Evolutionary conservation across 2,113 vertebrate species (phyloP).

Genomic region (Fregetta grallaria): DNA sequence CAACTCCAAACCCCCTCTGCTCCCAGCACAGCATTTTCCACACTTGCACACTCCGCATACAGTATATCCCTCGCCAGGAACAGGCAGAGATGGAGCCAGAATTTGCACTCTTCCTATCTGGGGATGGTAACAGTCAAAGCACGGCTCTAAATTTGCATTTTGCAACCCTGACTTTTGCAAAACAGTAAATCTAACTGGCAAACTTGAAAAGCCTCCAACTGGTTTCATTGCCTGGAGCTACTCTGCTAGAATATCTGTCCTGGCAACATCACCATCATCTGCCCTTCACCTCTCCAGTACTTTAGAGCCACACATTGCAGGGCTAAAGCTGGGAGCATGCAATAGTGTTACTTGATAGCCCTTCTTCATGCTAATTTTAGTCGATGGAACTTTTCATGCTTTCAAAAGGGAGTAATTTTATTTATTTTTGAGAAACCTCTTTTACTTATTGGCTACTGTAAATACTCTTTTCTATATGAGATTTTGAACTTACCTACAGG

Average conservation of each 20-base stretch:
- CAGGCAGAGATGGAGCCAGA: background rate
- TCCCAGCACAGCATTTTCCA: background rate
- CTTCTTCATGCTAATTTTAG: slow-evolving; percentile 20
- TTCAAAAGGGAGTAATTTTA: background rate
- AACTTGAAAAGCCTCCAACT: slow-evolving; percentile 21
- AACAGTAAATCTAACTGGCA: background rate
- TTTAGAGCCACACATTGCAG: background rate
- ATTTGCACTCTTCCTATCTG: background rate
- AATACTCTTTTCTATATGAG: background rate
- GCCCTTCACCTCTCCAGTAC: slow-evolving; percentile 6
- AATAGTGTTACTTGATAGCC: background rate
- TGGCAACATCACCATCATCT: slow-evolving; percentile 22
- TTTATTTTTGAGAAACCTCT: background rate
- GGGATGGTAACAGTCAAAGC: background rate
- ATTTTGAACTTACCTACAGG: slow-evolving; percentile 9
- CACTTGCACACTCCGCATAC: accelerated
- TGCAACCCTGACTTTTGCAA: slow-evolving; percentile 10
- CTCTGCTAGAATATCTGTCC: slow-evolving; percentile 2
- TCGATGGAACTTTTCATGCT: background rate
- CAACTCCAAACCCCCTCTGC: background rate
- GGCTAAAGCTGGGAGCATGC: background rate
- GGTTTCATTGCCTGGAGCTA: background rate
- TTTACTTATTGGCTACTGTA: background rate
- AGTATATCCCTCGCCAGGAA: accelerated
- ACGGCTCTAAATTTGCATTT: background rate